phyloP scores from a whole-genome alignment of 2,113 vertebrate genomes.

The Pampusana beccarii region DNA sequence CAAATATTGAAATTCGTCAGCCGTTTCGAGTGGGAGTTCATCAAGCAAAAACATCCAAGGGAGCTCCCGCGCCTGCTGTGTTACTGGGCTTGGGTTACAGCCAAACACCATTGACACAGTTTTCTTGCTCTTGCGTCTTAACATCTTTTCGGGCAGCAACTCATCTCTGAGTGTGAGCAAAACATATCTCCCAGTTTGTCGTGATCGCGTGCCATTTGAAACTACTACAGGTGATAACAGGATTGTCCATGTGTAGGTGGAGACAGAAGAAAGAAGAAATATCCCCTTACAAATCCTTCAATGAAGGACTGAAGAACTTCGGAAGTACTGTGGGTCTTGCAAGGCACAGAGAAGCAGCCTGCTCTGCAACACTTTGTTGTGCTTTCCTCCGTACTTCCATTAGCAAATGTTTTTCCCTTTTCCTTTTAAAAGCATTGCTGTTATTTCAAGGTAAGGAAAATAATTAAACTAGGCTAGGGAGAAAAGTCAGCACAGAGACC shows the following conservation, averaged over 20 bases:
- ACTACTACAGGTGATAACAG: background rate
- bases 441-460: background rate
- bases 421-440: background rate
- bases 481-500: background rate
- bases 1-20: slow-evolving; percentile 62
- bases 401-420: background rate
- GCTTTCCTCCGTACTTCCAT: background rate
- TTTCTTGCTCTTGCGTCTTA: slow-evolving; percentile 4
- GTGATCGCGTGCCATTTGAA: accelerated
- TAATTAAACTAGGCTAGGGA: background rate
- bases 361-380: background rate
- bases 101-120: slow-evolving; percentile 45
- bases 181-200: background rate
- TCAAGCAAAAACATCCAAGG: slow-evolving; percentile 34
- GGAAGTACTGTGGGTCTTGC: background rate
- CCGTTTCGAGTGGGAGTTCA: slow-evolving; percentile 33
- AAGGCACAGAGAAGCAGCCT: background rate
- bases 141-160: background rate
- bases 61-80: slow-evolving; percentile 36
- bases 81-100: slow-evolving; percentile 26
- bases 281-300: background rate
- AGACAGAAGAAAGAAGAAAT: background rate
- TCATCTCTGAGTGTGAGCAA: background rate
- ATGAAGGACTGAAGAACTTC: background rate
- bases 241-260: background rate